Evolutionary conservation across 2,888 invertebrate genomes (phyloP), one percentile per base, ranked within the genome.

Genomic region (Nipponacmea schrenckii): DNA sequence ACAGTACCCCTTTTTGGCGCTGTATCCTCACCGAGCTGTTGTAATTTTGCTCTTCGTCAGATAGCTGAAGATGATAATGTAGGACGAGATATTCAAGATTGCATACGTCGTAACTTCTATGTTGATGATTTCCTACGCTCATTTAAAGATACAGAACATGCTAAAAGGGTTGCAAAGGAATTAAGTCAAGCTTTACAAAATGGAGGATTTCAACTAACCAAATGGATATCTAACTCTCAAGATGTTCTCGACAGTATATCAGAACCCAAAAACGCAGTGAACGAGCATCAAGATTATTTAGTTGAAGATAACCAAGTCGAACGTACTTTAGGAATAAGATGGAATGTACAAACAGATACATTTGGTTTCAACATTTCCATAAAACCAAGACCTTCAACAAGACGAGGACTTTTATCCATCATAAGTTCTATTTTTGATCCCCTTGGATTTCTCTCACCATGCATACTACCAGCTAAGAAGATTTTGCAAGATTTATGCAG

Each of bases 341-440:
- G 71, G 71, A 26, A 68, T 63, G 20, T 62, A 44, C 20, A 70
- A 17, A 17, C 69, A 20, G 68, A 71, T 68, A n/a, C 20, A 7
- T 24, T 68, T 31, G 45, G 62, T 24, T 62, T 62, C 68, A 64
- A 69, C 10, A 46, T 70, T 17, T 15, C 24, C 44, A n/a, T 69
- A 10, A 20, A 63, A 46, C 31, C 62, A 20, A 27, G 20, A 20
- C 62, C 50, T 44, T 17, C 27, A 15, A 71, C 71, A 17, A 24
- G 44, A 27, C 8, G 71, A 48, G 68, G 68, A 45, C 1, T 71
- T 12, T 14, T 71, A 15, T 56, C 62, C 31, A 31, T 62, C 7
- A 31, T 46, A 14, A 70, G 68, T 26, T 63, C 65, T 10, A 50
- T 72, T 2, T 72, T 70, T 27, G 71, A 71, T 31, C 68, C 71